Percentiles rank a stretch among this genome's conserved stretches.
Evolutionary conservation across 2,888 invertebrate species (phyloP).

Genomic region (Papilio demoleus): DNA sequence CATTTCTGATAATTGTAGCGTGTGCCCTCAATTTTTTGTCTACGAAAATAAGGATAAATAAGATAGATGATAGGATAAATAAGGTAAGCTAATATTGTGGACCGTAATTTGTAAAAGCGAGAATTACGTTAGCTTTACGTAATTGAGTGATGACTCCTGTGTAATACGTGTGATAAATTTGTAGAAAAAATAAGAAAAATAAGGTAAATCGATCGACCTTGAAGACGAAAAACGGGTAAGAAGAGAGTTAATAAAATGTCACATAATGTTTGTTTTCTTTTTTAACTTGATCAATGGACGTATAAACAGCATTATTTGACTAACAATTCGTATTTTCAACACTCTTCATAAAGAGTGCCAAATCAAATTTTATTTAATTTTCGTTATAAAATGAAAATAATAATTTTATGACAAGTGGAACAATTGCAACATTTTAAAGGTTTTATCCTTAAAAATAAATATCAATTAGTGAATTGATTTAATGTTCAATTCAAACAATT

Average conservation of each 20-base stretch:
- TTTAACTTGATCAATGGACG: too few species aligned
- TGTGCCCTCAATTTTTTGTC: slow-evolving; percentile 5
- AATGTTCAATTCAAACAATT: not conserved
- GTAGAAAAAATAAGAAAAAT: not conserved
- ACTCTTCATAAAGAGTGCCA: too few species aligned
- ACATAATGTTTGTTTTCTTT: too few species aligned
- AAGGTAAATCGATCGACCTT: too few species aligned
- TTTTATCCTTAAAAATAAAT: not conserved
- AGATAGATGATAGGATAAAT: slow-evolving; percentile 22
- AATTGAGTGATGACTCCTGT: slow-evolving; percentile 11
- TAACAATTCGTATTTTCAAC: too few species aligned
- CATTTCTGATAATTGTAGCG: slow-evolving; percentile 4
- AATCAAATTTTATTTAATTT: too few species aligned
- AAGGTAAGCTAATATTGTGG: slow-evolving; percentile 5
- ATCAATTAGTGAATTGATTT: not conserved
- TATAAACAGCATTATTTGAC: too few species aligned
- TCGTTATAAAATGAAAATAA: not conserved
- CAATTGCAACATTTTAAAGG: not conserved
- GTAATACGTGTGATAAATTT: not conserved
- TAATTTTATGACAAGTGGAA: too few species aligned
- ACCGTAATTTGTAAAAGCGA: slow-evolving; percentile 9
- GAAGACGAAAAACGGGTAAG: too few species aligned
- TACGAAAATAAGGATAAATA: not conserved
- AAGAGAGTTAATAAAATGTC: too few species aligned
- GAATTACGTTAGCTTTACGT: slow-evolving; percentile 20